Base-by-base conservation (phyloP, 2,888 invertebrate species). In the Nasonovia ribisnigri region DNA sequence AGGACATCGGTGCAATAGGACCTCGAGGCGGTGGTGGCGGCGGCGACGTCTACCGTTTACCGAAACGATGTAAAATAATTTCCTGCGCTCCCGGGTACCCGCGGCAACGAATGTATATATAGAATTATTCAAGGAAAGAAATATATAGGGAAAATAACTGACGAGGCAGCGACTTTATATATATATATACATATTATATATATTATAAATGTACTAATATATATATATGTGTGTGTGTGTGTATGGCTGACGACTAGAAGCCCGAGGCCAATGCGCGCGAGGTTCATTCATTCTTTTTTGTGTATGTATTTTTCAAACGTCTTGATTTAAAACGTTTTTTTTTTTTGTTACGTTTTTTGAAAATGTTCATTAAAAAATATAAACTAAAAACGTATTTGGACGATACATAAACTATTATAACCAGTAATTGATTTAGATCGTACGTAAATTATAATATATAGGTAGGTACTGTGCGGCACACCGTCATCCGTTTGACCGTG, bases 31-130 rank as follows among this genome's bases (percentile, higher is more conserved):
- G 29, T 46, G 92, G 60, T 24, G 57, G 46, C 46, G 51, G 20
- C 84, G 57, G n/a, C 48, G 92, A 48, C 92, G 67, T 92, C 92
- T 92, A 92, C 88, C 92, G 88, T 92, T 92, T 92, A 92, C 92
- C 51, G 67, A 92, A 92, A 92, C 88, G 92, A 92, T 51, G 92
- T 92, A 88, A 92, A 92, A 92, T 92, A 92, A 92, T 92, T 92
- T 92, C 92, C 92, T 92, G 88, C 42, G 92, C 88, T 88, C 92
- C 48, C 67, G 92, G 92, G 88, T 88, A 92, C 46, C 57, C 57
- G 57, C 67, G 26, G 54, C 48, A 29, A 92, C 88, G 77, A 88
- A 29, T 46, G 46, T 86, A 46, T 46, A 48, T 86, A 46, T 86
- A 84, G 36, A 77, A 77, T 5, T 77, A 46, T 86, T 46, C 26